A percentile compares a stretch with the other conserved stretches of the same genome.
These are phyloP conservation scores for Virgularia gustaviana DNA, from an alignment of 92 coral and sea anemone genomes.

Conservation along the genomic window DNA sequence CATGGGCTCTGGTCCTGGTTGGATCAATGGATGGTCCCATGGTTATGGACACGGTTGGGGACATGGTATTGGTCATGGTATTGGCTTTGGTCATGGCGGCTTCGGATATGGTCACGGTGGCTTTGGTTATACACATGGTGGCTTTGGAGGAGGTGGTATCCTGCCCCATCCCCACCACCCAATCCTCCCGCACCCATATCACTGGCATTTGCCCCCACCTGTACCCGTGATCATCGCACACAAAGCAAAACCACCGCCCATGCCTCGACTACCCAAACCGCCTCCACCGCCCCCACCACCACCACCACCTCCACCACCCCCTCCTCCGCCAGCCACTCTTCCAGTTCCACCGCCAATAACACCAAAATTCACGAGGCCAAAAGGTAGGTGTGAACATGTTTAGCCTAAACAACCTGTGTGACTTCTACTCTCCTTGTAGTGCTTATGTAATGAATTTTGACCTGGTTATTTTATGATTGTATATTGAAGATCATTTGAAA, in stretches of 20 bases:
- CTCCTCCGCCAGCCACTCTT: conserved; percentile 12
- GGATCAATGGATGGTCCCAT: conserved; percentile 25
- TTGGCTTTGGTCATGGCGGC: not conserved
- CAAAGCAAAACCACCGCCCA: not conserved
- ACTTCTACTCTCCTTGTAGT: too few species aligned
- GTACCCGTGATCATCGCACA: conserved; percentile 28
- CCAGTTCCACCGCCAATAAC: conserved; percentile 25
- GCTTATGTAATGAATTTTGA: too few species aligned
- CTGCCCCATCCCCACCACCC: conserved; percentile 24
- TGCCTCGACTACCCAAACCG: too few species aligned
- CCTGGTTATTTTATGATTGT: too few species aligned
- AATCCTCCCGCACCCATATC: conserved; percentile 19
- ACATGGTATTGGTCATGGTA: not conserved
- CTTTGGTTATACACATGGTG: not conserved
- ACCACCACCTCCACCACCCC: conserved; percentile 5
- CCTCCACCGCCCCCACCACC: not conserved
- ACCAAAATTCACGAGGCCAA: conserved; percentile 5
- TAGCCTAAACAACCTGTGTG: too few species aligned
- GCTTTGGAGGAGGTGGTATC: conserved; percentile 9
- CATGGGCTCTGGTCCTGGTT: conserved; percentile 35
- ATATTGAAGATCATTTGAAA: too few species aligned
- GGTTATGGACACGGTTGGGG: conserved; percentile 19
- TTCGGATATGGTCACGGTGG: conserved; percentile 14
- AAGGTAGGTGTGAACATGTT: too few species aligned
- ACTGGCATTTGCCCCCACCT: conserved; percentile 22